Evolutionary conservation across 2,113 vertebrate species (phyloP), one percentile per base, ranked within the genome.

Genomic region (Monarcha castaneiventris): DNA sequence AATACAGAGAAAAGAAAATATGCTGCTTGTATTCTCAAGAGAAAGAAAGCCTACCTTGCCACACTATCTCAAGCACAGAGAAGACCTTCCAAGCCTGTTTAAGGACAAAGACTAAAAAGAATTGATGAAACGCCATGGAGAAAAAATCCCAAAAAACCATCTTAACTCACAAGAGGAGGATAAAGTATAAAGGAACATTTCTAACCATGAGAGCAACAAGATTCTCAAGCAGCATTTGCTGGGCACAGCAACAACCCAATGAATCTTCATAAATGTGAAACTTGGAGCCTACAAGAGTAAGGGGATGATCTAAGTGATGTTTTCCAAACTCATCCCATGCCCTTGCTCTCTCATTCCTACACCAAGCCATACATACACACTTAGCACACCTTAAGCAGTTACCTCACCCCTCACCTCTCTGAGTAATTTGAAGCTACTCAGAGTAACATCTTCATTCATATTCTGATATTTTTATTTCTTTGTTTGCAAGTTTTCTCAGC

Each of bases 331-430:
- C 26, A 89, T 27, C 26, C 81, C 76, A 56, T 27, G 35, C 6
- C 48, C 27, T 74, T 58, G 30, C 33, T 76, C 35, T 55, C 44
- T 64, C 41, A 41, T 69, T 86, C 44, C 56, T 27, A 61, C 63
- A 84, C 44, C 49, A 44, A 64, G 27, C 37, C 20, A 37, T n/a
- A 21, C 30, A 30, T 1, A 41, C 3, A 71, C 33, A 59, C 13
- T 18, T 5, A 4, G 2, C 3, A 22, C 16, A 25, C 1, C 0
- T 44, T 77, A 62, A 87, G 39, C 29, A 76, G 20, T 17, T 48
- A 48, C 43, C 32, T 32, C 39, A 76, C 4, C 8, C 7, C 21
- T 12, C 39, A 21, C 14, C 25, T 17, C 33, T 19, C n/a, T 4
- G 2, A 66, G 9, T 63, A 43, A 86, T 64, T 13, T n/a, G n/a